Base-by-base conservation (phyloP, 1,140 invertebrate species). In the Phthorimaea operculella region DNA sequence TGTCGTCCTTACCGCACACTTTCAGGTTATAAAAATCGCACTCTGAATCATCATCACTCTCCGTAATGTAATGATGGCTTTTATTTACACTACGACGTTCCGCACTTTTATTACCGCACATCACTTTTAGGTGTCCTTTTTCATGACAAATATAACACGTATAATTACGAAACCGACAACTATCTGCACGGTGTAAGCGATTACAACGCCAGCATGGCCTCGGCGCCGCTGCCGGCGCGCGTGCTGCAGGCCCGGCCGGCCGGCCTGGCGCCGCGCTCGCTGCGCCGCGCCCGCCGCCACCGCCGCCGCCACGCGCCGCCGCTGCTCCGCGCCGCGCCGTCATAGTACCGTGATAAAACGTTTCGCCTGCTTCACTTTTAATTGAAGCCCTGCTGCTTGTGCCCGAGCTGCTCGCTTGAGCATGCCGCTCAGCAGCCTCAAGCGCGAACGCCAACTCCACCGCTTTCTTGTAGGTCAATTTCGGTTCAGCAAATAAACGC, bases 371-470 rank as follows among this genome's bases (percentile, higher is more conserved):
- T 15, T 34, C 52, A 47, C 50, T 45, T 53, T 48, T 48, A 11
- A 16, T 52, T 1, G 33, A 48, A 34, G 50, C 47, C 47, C 28
- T 48, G 33, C 49, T n/a, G 15, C 21, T 49, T 28, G n/a, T 17
- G 56, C 50, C 18, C 50, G 39, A 18, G 21, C 15, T 16, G 36
- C 34, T 21, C 51, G 42, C 51, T 51, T 39, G 52, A 47, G 57
- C 57, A 33, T 56, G 53, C 55, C 33, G 15, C 54, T 56, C 60
- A n/a, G 54, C 60, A 52, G 59, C 59, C 55, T 52, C 62, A 52
- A 62, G 48, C 14, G 58, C 61, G 4, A 58, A 16, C 12, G 61
- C 54, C 51, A 59, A 16, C 50, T 58, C 54, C 52, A 63, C 52
- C 11, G 60, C 58, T 15, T 45, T 52, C 11, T 60, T 55, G 48